phyloP scores from a whole-genome alignment of 2,797 vertebrate species.

The Perodicticus potto region DNA sequence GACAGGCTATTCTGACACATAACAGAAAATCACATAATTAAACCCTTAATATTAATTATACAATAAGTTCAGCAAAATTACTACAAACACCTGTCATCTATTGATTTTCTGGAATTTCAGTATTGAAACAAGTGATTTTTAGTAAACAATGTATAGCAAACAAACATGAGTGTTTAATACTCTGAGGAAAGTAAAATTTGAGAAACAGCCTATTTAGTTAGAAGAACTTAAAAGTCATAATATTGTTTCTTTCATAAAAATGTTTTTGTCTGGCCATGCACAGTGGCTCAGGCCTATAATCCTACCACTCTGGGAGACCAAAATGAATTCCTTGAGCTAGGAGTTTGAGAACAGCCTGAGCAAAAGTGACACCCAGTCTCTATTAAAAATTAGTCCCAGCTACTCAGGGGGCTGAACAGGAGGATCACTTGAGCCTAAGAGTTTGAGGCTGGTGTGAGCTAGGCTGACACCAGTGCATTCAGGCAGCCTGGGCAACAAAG shows the following conservation, averaged over 20 bases:
- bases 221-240: not conserved
- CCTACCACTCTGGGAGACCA: too few relatives aligned
- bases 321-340: too few relatives aligned
- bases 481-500: too few relatives aligned
- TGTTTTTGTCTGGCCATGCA: not conserved
- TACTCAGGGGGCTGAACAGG: too few relatives aligned
- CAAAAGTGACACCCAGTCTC: too few relatives aligned
- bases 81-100: not conserved
- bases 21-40: not conserved
- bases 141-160: not conserved
- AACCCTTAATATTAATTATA: not conserved
- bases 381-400: too few relatives aligned
- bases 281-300: too few relatives aligned
- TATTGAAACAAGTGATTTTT: not conserved
- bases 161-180: not conserved
- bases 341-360: too few relatives aligned
- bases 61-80: not conserved
- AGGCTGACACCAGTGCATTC: too few relatives aligned
- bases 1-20: not conserved
- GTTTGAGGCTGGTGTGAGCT: too few relatives aligned
- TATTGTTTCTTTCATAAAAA: not conserved
- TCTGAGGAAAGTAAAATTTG: not conserved
- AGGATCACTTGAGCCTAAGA: too few relatives aligned
- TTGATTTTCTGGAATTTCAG: slow-evolving; percentile 2
- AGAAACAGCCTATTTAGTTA: not conserved